Conservation (phyloP, 2,113 vertebrate species). For the Cricetomys ansorgei region DNA sequence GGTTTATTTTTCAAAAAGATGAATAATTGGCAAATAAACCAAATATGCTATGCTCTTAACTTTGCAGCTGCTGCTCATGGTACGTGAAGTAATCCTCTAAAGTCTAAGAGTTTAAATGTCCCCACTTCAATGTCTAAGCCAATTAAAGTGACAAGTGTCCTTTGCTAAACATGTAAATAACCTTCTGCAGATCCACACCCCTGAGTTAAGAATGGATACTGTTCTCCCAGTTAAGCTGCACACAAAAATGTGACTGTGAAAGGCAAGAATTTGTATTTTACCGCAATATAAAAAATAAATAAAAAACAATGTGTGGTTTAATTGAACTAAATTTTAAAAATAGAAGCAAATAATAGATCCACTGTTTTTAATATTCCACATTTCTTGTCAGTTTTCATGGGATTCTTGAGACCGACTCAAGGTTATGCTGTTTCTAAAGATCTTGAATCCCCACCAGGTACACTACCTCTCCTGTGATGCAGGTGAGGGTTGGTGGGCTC, state of each 20-base stretch:
- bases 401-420: background rate
- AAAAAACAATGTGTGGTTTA: background rate
- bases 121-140: accelerated
- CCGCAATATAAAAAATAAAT: background rate
- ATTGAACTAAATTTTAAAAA: background rate
- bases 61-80: background rate
- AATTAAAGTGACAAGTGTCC: background rate
- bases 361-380: background rate
- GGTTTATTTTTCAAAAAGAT: background rate
- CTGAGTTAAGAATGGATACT: background rate
- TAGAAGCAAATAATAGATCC: background rate
- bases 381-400: background rate
- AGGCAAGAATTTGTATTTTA: background rate
- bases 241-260: background rate
- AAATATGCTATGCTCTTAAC: background rate
- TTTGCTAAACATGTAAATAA: background rate
- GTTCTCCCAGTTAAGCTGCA: background rate
- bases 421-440: background rate
- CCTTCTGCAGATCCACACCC: background rate
- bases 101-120: background rate
- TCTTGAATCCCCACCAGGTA: background rate
- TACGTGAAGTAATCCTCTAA: background rate
- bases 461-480: background rate
- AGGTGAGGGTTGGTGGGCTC: background rate
- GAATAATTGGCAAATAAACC: background rate